phyloP scores from a whole-genome alignment of 2,113 vertebrate genomes.

The Talpa occidentalis region DNA sequence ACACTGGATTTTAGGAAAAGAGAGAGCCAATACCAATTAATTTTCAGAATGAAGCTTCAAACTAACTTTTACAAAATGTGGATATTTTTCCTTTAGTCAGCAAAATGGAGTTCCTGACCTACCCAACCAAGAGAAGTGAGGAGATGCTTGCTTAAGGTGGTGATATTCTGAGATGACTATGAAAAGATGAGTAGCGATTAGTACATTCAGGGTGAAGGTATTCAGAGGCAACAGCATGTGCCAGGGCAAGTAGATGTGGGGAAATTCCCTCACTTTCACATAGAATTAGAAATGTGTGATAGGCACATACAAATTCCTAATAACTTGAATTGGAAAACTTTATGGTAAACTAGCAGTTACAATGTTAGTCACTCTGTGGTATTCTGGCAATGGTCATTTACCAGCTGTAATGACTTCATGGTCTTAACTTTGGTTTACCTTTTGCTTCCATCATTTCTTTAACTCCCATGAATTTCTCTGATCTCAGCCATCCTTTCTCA shows the following conservation, averaged over 20 bases:
- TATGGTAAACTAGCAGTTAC: slow-evolving; percentile 13
- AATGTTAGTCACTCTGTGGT: slow-evolving; percentile 28
- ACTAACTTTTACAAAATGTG: slow-evolving; percentile 37
- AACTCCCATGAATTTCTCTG: not conserved
- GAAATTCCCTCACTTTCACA: not conserved
- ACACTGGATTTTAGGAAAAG: not conserved
- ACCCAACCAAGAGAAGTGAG: not conserved
- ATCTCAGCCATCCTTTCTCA: not conserved
- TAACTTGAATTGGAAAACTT: slow-evolving; percentile 18
- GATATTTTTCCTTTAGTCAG: not conserved
- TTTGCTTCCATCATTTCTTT: slow-evolving; percentile 1
- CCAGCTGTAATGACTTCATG: not conserved
- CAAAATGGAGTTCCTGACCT: not conserved
- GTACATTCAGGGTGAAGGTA: not conserved
- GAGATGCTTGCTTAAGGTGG: not conserved
- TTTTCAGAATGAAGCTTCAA: slow-evolving; percentile 35
- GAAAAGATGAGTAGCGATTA: not conserved
- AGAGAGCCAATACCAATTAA: not conserved
- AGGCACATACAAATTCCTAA: not conserved
- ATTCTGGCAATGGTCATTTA: not conserved
- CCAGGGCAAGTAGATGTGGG: not conserved
- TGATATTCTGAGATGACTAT: not conserved
- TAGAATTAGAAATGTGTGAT: slow-evolving; percentile 21
- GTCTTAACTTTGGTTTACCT: slow-evolving; percentile 27
- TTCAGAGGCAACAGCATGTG: not conserved